Evolutionary conservation across 2,888 invertebrate genomes (phyloP), one percentile per base, ranked within the genome.

Genomic region (Diaperis boleti): DNA sequence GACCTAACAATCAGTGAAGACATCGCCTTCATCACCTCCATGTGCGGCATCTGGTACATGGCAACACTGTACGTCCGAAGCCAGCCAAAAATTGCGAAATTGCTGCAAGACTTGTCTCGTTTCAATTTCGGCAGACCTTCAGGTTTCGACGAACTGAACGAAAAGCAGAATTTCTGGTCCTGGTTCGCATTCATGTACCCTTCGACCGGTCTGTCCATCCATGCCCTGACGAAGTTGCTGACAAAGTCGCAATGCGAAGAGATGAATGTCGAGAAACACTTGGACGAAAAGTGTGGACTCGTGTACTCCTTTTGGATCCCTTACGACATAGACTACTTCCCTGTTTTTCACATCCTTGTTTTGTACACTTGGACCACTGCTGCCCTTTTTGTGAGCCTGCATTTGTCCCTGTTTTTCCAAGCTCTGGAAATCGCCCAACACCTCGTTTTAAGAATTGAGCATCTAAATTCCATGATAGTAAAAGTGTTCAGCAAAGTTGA

Each of bases 271-370:
- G 2, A 31, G 10, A 14, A 14, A 5, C 13, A 22, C 3, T 20
- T 41, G n/a, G n/a, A 15, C 7, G 10, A 6, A 4, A 20, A 10
- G 7, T 47, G 47, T 17, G 47, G 47, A 14, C 31, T 47, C 3
- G 31, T 47, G 4, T 47, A 8, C 17, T 31, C 47, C 13, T 22
- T 47, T 1, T 47, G 47, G 47, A 15, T 47, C 8, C 47, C 47
- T 1, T 47, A 31, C 13, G 29, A 47, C 4, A 31, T 31, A 8
- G n/a, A 47, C n/a, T 31, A 47, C 31, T 47, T 47, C 17, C 47
- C 47, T 1, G 14, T 31, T 2, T 47, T 47, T 31, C 47, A 47
- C 2, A 7, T 47, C 6, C 6, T 29, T 29, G 26, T 31, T 10
- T 7, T 47, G n/a, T 29, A 22, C 31, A 29, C 31, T 31, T 22